Conservation (phyloP, 2,113 vertebrate species). For the Bufo bufo region DNA sequence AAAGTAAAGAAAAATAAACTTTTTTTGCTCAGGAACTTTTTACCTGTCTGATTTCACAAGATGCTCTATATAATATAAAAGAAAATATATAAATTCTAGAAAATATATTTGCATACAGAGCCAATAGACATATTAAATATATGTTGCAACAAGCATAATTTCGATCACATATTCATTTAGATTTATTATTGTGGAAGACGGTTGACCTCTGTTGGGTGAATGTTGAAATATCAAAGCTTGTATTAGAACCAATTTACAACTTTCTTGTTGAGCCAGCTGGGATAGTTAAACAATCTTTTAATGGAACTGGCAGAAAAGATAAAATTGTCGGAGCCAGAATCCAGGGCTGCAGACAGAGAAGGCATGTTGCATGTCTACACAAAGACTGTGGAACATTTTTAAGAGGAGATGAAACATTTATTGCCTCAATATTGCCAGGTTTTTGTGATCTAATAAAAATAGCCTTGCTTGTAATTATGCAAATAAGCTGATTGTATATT, state of each 20-base stretch:
- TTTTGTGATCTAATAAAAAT: conserved; percentile 47
- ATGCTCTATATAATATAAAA: too few species aligned
- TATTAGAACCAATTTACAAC: not conserved
- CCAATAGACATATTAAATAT: too few species aligned
- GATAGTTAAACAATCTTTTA: not conserved
- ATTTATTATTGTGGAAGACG: not conserved
- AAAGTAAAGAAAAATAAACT: too few species aligned
- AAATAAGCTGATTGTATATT: conserved; percentile 32
- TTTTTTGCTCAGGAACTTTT: too few species aligned
- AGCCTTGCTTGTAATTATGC: conserved; percentile 41
- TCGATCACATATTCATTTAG: not conserved
- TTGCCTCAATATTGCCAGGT: conserved; percentile 38
- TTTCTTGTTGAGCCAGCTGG: not conserved
- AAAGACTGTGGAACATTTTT: not conserved
- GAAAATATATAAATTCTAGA: too few species aligned
- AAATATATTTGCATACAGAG: too few species aligned
- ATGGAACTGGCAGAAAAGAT: not conserved
- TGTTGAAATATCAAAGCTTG: not conserved
- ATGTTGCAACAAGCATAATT: too few species aligned
- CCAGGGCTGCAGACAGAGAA: not conserved
- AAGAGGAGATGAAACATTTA: conserved; percentile 42
- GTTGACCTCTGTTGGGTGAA: not conserved
- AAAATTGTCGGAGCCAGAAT: not conserved
- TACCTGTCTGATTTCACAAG: too few species aligned
- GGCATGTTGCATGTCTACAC: conserved; percentile 16